These are phyloP conservation scores for Eupithecia abbreviata DNA, from an alignment of 2,888 invertebrate species.

Conservation along the genomic window DNA sequence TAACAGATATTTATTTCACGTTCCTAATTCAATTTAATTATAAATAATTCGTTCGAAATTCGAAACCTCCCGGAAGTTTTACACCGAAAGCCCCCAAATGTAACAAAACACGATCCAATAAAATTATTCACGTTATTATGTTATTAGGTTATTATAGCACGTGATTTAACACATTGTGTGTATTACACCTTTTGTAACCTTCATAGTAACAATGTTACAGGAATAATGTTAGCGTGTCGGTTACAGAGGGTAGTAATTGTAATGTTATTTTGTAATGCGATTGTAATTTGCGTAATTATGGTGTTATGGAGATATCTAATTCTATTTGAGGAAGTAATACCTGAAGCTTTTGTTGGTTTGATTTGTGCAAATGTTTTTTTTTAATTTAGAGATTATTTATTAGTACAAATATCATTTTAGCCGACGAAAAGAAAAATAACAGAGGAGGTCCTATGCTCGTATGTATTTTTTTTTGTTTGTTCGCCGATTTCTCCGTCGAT, in stretches of 20 bases:
- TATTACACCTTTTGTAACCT: slow-evolving; percentile 28
- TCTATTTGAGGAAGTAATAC: slow-evolving; percentile 51
- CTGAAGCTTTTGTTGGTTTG: slow-evolving; percentile 33
- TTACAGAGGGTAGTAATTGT: slow-evolving; percentile 27
- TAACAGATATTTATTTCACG: background rate
- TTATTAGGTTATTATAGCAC: slow-evolving; percentile 24
- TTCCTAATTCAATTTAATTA: slow-evolving; percentile 8
- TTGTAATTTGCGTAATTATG: slow-evolving; percentile 43
- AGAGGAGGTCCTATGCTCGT: no score
- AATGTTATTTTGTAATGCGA: slow-evolving; percentile 18
- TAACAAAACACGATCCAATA: slow-evolving; percentile 22
- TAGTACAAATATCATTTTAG: no score
- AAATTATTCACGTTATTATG: slow-evolving; percentile 8
- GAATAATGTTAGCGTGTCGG: slow-evolving; percentile 34
- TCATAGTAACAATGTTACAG: slow-evolving; percentile 1
- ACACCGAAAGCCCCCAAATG: slow-evolving; percentile 18
- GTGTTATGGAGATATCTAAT: slow-evolving; percentile 26
- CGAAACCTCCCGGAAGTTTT: slow-evolving; percentile 27
- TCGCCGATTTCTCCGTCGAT: no score
- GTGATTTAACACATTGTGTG: slow-evolving; percentile 25
- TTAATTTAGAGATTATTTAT: background rate
- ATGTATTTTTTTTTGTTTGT: no score
- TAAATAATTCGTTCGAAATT: background rate
- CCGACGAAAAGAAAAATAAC: no score
- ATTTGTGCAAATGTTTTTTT: background rate